Percentiles rank a stretch among this genome's conserved stretches.
phyloP scores from a whole-genome alignment of 2,888 invertebrate species.

The Lasioglossum pauxillum region DNA sequence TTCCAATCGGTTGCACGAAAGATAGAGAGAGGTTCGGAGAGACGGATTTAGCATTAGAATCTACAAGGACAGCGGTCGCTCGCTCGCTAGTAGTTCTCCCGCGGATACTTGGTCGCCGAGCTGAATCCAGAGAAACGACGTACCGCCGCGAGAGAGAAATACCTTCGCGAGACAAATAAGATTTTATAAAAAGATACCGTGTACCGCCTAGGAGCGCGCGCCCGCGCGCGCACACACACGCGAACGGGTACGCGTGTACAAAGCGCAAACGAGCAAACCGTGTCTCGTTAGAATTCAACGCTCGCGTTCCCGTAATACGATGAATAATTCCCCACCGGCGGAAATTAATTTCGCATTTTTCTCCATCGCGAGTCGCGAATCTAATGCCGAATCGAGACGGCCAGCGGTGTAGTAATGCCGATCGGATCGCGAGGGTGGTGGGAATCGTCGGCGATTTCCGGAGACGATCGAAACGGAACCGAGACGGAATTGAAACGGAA shows the following conservation, averaged over 20 bases:
- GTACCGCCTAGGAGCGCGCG: constrained; percentile 34
- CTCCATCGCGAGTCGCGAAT: background rate
- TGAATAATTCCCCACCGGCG: constrained; percentile 58
- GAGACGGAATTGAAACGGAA: background rate
- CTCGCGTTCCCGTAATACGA: constrained; percentile 58
- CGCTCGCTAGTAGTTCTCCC: constrained; percentile 25
- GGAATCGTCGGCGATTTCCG: background rate
- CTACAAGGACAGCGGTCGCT: constrained; percentile 67
- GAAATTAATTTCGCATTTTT: constrained; percentile 54
- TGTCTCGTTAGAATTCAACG: constrained; percentile 56
- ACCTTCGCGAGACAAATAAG: constrained; percentile 67
- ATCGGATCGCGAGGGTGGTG: background rate
- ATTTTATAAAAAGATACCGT: constrained; percentile 63
- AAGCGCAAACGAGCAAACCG: constrained; percentile 38
- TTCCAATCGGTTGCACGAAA: constrained; percentile 74
- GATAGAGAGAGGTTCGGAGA: constrained; percentile 74
- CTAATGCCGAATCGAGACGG: background rate
- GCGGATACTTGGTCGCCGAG: constrained; percentile 64
- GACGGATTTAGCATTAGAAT: constrained; percentile 75
- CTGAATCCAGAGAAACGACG: constrained; percentile 68
- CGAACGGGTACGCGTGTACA: background rate
- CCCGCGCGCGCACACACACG: background rate
- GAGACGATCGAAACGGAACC: background rate
- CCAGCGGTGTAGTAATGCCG: background rate
- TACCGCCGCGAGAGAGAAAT: constrained; percentile 64